Base-by-base conservation (phyloP, 1,140 invertebrate species). In the Drosophila seguyi region DNA sequence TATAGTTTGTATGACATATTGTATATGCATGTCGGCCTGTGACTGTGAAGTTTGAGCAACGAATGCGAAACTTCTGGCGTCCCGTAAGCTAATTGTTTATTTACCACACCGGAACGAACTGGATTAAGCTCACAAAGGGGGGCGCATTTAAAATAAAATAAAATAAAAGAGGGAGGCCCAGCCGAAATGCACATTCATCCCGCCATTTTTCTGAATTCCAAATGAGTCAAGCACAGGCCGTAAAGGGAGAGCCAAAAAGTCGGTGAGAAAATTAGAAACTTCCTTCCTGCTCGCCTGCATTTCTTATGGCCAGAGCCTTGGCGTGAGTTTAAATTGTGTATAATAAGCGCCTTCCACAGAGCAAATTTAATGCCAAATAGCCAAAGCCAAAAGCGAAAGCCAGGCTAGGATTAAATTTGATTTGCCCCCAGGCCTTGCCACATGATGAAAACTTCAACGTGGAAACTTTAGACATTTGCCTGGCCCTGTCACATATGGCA, bases 1-100 rank as follows among this genome's bases (percentile, higher is more conserved):
- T 52, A 29, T 55, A 48, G 63, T 65, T 68, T 71, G 31, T 68
- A 27, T 56, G 62, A 67, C 63, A 57, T 47, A 47, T 58, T 72
- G 31, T 72, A 34, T 72, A 34, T 72, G 42, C 67, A 72, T 41
- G 41, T 60, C 56, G 48, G 4, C n/a, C 16, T 18, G 38, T 18
- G 27, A 71, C 27, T 47, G 22, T 29, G 69, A 79, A 75, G 79
- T 88, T 83, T 83, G 84, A 83, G 83, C 82, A 76, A 75, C 81
- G 67, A 52, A 83, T 69, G 39, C 47, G 75, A 76, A 85, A 71
- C 42, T 62, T 45, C 53, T 48, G 50, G 36, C 18, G 66, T 14
- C 18, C 52, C 50, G 75, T 65, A 59, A 68, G 38, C 75, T 59
- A 69, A 76, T 86, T 88, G 67, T 83, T 86, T 83, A 86, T 86